Conservation (phyloP, 2,113 vertebrate genomes). For the Arvicanthis niloticus region DNA sequence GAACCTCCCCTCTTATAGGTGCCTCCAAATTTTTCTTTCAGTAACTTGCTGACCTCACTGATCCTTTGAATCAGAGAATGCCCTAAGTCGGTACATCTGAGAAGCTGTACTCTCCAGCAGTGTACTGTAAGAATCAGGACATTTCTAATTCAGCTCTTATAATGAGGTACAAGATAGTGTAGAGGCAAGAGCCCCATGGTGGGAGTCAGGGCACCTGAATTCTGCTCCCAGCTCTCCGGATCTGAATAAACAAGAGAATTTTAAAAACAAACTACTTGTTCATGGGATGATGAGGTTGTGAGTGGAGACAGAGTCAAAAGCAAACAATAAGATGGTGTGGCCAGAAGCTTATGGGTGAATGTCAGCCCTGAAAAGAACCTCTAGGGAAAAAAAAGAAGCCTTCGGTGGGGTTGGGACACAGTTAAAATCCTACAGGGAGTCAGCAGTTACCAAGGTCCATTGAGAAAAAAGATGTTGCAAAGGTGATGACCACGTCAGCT, state of each 20-base stretch:
- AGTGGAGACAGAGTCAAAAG: background rate
- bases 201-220: background rate
- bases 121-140: background rate
- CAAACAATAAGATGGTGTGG: background rate
- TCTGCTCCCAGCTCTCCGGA: background rate
- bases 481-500: too few relatives aligned
- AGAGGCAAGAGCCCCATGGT: background rate
- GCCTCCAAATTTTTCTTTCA: background rate
- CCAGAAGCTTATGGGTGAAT: background rate
- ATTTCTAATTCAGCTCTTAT: background rate
- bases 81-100: background rate
- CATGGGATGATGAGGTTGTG: background rate
- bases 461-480: background rate
- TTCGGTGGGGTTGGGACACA: background rate
- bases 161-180: background rate
- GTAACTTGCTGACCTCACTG: background rate
- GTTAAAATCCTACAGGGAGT: too few relatives aligned
- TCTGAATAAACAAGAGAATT: background rate
- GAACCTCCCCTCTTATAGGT: background rate
- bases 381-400: background rate
- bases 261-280: background rate
- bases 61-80: background rate
- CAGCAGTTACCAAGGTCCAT: background rate
- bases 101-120: background rate
- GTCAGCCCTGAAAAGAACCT: too few relatives aligned